Conservation (phyloP, 2,888 invertebrate species). For the Scaeva pyrastri region DNA sequence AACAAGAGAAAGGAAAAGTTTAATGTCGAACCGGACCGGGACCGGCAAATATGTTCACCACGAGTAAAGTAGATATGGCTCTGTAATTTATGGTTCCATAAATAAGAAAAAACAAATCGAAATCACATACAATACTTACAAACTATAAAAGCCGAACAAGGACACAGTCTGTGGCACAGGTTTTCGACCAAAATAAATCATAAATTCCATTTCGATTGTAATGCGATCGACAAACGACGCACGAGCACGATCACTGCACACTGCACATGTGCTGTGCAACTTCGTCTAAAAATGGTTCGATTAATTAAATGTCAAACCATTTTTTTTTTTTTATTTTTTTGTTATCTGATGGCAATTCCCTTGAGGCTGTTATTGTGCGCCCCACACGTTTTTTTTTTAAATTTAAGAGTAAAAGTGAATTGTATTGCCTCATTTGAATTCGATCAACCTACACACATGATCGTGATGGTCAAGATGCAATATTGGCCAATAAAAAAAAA, state of each 20-base stretch:
- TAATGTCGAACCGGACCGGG: background rate
- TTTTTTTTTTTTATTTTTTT: background rate
- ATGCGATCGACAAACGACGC: background rate
- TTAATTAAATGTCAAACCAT: slow-evolving; percentile 47
- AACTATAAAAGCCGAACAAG: background rate
- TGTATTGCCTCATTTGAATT: slow-evolving; percentile 59
- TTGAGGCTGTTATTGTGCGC: background rate
- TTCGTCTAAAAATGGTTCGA: slow-evolving; percentile 33
- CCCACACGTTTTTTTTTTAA: no score
- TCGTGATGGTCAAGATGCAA: slow-evolving; percentile 43
- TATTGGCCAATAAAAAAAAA: slow-evolving; percentile 23
- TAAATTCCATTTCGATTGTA: background rate
- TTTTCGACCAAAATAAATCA: slow-evolving; percentile 34
- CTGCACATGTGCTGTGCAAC: background rate
- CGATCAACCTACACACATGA: slow-evolving; percentile 60
- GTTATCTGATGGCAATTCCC: slow-evolving; percentile 43
- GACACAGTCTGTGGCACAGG: slow-evolving; percentile 24
- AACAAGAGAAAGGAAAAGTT: slow-evolving; percentile 70
- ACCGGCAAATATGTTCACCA: background rate
- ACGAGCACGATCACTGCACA: background rate
- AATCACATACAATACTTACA: background rate
- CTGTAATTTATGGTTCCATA: slow-evolving; percentile 34
- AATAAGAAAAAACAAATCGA: slow-evolving; percentile 19
- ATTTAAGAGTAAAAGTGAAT: slow-evolving; percentile 38
- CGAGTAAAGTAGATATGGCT: background rate